phyloP scores from a whole-genome alignment of 2,113 vertebrate genomes.

The Brachypodius melanocephalos region DNA sequence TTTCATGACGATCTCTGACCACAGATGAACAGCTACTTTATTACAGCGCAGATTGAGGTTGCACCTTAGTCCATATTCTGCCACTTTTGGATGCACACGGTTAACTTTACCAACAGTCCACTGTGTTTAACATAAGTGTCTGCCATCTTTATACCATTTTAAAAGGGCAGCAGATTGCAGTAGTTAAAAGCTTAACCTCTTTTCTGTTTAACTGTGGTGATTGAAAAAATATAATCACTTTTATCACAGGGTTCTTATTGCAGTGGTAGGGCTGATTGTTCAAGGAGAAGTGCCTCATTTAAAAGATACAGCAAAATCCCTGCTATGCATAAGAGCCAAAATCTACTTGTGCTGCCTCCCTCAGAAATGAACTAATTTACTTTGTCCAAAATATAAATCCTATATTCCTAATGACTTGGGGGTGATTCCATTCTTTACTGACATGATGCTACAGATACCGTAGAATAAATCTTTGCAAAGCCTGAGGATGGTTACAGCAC shows the following conservation, averaged over 20 bases:
- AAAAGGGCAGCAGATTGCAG: neutral
- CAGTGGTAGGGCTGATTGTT: neutral
- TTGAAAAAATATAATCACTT: neutral
- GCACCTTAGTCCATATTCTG: constrained; percentile 62
- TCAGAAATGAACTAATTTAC: neutral
- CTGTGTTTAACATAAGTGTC: constrained; percentile 46
- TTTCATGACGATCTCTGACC: constrained; percentile 76
- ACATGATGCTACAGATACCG: neutral
- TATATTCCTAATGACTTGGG: neutral
- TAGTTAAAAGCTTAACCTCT: neutral
- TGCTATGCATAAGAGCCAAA: neutral
- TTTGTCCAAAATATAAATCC: neutral
- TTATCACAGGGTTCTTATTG: neutral
- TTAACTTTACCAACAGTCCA: constrained; percentile 58
- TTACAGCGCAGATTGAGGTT: constrained; percentile 70
- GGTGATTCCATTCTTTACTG: neutral
- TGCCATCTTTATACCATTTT: constrained; percentile 15
- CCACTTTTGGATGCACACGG: constrained; percentile 61
- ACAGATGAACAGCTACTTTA: constrained; percentile 81
- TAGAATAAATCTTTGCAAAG: neutral
- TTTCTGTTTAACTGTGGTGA: neutral
- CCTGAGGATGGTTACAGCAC: neutral
- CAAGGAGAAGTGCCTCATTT: neutral
- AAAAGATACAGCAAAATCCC: neutral
- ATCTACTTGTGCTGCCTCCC: neutral